These are phyloP conservation scores for Zygothrica quintamaculata DNA, from an alignment of 2,888 invertebrate species.

Conservation along the genomic window DNA sequence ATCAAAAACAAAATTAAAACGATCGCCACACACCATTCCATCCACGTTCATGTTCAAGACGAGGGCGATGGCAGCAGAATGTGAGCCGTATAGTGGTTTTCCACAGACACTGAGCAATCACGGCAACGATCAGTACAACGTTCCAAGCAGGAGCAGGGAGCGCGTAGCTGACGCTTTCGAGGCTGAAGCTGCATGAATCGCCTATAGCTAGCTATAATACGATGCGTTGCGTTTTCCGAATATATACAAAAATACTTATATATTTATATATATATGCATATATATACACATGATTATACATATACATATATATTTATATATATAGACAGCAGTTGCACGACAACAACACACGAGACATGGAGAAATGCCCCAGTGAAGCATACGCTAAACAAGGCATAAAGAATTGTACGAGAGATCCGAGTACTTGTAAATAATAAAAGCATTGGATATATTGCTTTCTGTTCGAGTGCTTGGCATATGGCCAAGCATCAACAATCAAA, in stretches of 20 bases:
- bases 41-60: constrained; percentile 28
- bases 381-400: constrained; percentile 53
- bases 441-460: background rate
- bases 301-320: constrained; percentile 20
- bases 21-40: constrained; percentile 30
- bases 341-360: constrained; percentile 46
- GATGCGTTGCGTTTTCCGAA: constrained; percentile 71
- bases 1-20: constrained; percentile 75
- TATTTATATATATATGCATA: constrained; percentile 29
- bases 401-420: constrained; percentile 27
- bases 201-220: constrained; percentile 69
- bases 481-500: constrained; percentile 1
- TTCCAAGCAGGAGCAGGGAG: constrained; percentile 33
- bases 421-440: too few species aligned
- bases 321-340: constrained; percentile 53
- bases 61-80: constrained; percentile 47
- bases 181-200: constrained; percentile 59
- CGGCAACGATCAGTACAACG: constrained; percentile 33
- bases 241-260: constrained; percentile 17
- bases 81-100: constrained; percentile 78
- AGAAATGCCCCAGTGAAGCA: constrained; percentile 71
- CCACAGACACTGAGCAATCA: constrained; percentile 48
- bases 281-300: constrained; percentile 15
- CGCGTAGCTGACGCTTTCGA: constrained; percentile 23
- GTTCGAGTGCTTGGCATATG: constrained; percentile 9